Evolutionary conservation across 2,113 vertebrate species (phyloP).

Genomic region (Turdus rufiventris): DNA sequence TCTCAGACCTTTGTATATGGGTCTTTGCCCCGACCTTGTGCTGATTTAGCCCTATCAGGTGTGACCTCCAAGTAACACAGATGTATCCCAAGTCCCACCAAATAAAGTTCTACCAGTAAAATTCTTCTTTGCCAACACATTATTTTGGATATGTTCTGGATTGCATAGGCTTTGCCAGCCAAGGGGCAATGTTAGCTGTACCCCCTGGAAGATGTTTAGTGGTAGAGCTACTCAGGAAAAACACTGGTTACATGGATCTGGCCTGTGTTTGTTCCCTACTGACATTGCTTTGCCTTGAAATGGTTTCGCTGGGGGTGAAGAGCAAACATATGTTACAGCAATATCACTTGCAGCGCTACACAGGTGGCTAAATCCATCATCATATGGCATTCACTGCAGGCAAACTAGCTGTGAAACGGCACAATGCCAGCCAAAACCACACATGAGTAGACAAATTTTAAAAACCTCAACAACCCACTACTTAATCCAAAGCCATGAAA

Average conservation of each 20-base stretch:
- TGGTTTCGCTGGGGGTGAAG: neutral
- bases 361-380: constrained; percentile 57
- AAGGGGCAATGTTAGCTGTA: neutral
- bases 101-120: neutral
- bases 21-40: neutral
- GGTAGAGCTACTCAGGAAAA: neutral
- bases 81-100: neutral
- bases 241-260: neutral
- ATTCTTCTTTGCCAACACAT: neutral
- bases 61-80: neutral
- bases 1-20: neutral
- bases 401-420: constrained; percentile 42
- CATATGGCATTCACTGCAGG: constrained; percentile 46
- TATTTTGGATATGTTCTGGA: neutral
- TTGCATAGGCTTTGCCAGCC: neutral
- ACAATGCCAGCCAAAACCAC: constrained; percentile 14
- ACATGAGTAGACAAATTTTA: neutral
- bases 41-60: neutral
- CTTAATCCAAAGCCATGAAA: neutral
- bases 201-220: neutral
- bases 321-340: constrained; percentile 53
- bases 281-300: constrained; percentile 32
- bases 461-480: neutral
- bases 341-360: neutral
- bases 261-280: neutral